Percentiles rank a stretch among this genome's conserved stretches.
Evolutionary conservation across 2,888 invertebrate genomes (phyloP).

Genomic region (Electrophaes corylata): DNA sequence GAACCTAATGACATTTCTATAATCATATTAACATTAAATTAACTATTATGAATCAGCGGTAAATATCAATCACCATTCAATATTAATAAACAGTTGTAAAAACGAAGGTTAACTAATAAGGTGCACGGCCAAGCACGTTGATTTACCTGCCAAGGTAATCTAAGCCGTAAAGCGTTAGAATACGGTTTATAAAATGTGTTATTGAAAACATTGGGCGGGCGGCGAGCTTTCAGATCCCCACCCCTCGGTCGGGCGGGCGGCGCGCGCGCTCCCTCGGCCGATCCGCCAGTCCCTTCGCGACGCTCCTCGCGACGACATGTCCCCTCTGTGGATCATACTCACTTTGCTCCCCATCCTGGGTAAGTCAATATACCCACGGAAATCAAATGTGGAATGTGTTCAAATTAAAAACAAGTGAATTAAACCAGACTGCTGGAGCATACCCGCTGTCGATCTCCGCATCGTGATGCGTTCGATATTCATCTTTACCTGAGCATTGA

Average conservation of each 20-base stretch:
- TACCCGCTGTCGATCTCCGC: slow-evolving; percentile 1
- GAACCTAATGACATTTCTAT: neutral
- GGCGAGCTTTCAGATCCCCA: slow-evolving; percentile 69
- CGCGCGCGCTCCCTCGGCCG: slow-evolving; percentile 47
- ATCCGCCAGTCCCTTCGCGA: slow-evolving; percentile 71
- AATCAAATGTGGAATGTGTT: slow-evolving; percentile 36
- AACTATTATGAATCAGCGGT: slow-evolving; percentile 16
- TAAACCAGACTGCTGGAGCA: slow-evolving; percentile 1
- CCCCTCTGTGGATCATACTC: slow-evolving; percentile 77
- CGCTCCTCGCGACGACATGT: slow-evolving; percentile 78
- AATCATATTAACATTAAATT: slow-evolving; percentile 6
- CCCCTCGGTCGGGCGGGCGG: slow-evolving; percentile 57
- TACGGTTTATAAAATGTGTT: slow-evolving; percentile 12
- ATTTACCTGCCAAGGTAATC: neutral
- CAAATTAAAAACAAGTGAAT: slow-evolving; percentile 9
- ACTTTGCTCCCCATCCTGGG: slow-evolving; percentile 79
- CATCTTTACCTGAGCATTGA: neutral
- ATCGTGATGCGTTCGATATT: neutral
- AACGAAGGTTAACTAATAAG: slow-evolving; percentile 25
- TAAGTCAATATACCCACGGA: slow-evolving; percentile 59
- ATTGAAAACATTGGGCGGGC: slow-evolving; percentile 61
- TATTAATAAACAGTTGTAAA: slow-evolving; percentile 23
- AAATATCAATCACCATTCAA: slow-evolving; percentile 17
- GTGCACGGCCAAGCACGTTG: neutral
- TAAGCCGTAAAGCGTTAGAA: neutral